phyloP scores from a whole-genome alignment of 2,797 vertebrate genomes.

The Salarias fasciatus region DNA sequence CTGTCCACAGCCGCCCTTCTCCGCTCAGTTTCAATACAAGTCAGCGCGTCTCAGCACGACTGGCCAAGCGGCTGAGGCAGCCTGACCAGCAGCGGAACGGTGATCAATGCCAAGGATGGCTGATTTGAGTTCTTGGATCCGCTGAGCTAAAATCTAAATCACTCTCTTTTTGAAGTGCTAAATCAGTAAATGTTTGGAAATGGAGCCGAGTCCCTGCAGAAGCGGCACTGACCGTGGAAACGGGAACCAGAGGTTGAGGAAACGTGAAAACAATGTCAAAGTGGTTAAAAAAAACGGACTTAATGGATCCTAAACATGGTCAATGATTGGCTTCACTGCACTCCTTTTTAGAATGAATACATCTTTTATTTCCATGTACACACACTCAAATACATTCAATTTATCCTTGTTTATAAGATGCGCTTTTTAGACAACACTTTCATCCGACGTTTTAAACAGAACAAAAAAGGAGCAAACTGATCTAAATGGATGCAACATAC shows the following conservation, averaged over 20 bases:
- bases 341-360: conserved; percentile 41
- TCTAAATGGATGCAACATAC: conserved; percentile 16
- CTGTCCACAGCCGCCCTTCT: conserved; percentile 43
- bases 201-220: too few relatives aligned
- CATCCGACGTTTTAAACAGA: conserved; percentile 35
- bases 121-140: too few relatives aligned
- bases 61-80: too few relatives aligned
- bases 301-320: conserved; percentile 20
- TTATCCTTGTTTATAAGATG: conserved; percentile 34
- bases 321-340: neutral
- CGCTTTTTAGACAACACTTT: conserved; percentile 30
- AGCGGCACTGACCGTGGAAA: neutral
- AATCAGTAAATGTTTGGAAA: too few relatives aligned
- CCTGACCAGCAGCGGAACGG: too few relatives aligned
- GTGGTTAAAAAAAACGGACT: conserved; percentile 61
- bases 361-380: conserved; percentile 71
- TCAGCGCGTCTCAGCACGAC: conserved; percentile 41
- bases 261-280: conserved; percentile 41
- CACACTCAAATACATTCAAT: conserved; percentile 49
- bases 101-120: too few relatives aligned
- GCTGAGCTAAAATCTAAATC: too few relatives aligned
- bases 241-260: conserved; percentile 69
- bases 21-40: conserved; percentile 36
- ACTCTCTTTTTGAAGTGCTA: too few relatives aligned
- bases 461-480: conserved; percentile 20